phyloP scores from a whole-genome alignment of 2,113 vertebrate genomes.

The Lates calcarifer region DNA sequence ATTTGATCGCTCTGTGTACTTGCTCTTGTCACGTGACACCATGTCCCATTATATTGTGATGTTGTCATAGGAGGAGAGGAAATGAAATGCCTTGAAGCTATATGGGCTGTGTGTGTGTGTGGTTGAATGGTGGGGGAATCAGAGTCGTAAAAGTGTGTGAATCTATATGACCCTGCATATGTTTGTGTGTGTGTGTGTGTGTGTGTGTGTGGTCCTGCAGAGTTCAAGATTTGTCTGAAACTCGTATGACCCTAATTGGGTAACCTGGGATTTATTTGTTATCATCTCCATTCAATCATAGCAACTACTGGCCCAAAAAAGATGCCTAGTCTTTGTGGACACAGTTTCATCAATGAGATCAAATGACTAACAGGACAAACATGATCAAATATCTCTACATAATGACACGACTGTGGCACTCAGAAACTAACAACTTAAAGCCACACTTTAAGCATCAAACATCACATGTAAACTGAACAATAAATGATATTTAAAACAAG shows the following conservation, averaged over 20 bases:
- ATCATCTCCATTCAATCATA: conserved; percentile 10
- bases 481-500: neutral
- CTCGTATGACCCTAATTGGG: conserved; percentile 22
- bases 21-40: conserved; percentile 76
- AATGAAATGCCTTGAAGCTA: conserved; percentile 79
- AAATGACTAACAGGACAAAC: conserved; percentile 12
- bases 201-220: conserved; percentile 14
- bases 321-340: neutral
- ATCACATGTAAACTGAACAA: neutral
- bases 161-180: conserved; percentile 11
- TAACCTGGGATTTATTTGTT: neutral
- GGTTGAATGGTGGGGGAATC: neutral
- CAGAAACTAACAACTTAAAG: neutral
- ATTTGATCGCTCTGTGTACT: conserved; percentile 76
- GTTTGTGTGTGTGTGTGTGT: conserved; percentile 15
- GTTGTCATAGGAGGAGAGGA: conserved; percentile 79
- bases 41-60: conserved; percentile 81
- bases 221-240: conserved; percentile 6
- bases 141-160: conserved; percentile 35
- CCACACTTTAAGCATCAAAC: neutral
- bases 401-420: neutral
- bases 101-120: conserved; percentile 2
- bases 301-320: conserved; percentile 10
- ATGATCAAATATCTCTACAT: neutral
- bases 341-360: neutral